Conservation (phyloP, 2,113 vertebrate species). For the Neogobius melanostomus region DNA sequence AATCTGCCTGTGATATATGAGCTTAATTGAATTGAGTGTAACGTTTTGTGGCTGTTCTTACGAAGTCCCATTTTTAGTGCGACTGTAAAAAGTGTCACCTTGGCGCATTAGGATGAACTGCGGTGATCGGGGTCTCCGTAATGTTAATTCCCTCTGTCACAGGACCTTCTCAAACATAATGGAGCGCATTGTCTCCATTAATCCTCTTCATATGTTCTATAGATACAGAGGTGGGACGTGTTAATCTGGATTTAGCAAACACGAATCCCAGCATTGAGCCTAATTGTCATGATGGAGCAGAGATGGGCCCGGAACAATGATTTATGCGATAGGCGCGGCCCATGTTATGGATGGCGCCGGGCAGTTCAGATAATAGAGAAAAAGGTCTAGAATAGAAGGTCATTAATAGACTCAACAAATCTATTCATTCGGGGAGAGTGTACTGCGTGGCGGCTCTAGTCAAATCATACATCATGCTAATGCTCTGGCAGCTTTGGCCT, state of each 20-base stretch:
- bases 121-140: conserved; percentile 32
- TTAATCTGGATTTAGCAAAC: conserved; percentile 72
- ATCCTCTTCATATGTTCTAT: conserved; percentile 60
- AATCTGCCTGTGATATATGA: background rate
- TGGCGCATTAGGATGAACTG: conserved; percentile 24
- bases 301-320: conserved; percentile 55
- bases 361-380: conserved; percentile 59
- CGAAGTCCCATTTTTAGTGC: conserved; percentile 2
- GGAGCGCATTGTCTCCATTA: conserved; percentile 54
- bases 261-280: conserved; percentile 51
- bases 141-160: conserved; percentile 51
- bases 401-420: conserved; percentile 72
- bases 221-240: conserved; percentile 52
- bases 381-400: conserved; percentile 67
- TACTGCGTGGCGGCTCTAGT: conserved; percentile 41
- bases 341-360: conserved; percentile 58
- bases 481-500: conserved; percentile 58
- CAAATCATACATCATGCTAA: conserved; percentile 65
- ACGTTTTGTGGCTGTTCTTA: conserved; percentile 1
- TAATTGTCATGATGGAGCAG: conserved; percentile 56
- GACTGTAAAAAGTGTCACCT: conserved; percentile 22
- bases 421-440: conserved; percentile 62
- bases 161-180: conserved; percentile 48
- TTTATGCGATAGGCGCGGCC: conserved; percentile 58
- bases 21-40: conserved; percentile 4